Base-by-base conservation (phyloP, 2,888 invertebrate genomes). In the Xanthostigma xanthostigma region DNA sequence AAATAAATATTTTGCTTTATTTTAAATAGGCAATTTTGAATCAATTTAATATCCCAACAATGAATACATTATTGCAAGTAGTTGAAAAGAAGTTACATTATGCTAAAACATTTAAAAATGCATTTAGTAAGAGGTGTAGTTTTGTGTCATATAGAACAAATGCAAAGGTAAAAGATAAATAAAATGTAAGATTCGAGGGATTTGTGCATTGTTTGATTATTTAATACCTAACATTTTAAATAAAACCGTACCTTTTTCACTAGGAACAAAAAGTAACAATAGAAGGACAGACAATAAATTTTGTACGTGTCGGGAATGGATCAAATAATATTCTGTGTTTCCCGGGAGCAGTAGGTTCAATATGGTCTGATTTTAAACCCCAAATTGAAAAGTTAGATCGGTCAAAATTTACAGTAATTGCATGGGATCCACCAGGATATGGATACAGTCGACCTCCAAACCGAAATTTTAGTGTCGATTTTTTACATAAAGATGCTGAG, bases 371-470 rank as follows among this genome's bases (percentile, higher is more conserved):
- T 64, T 92, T 90, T 59, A 78, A 75, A 54, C 83, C 85, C 0
- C 87, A 87, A 66, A 70, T 87, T 9, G 77, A 82, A 56, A 72
- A 78, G 49, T 66, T 88, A 36, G 69, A 81, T 60, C 66, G 64
- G 52, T 65, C 72, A 2, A 74, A 78, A 58, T 77, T 82, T 54
- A 81, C 79, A 1, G 54, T 83, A 33, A 64, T 83, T 9, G 84
- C 76, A 0, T 87, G 84, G 85, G 92, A 93, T 65, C 90, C 91
- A 0, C 85, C 87, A 1, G 92, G 92, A 0, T 91, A 88, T 68
- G 92, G 92, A 1, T 77, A 78, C 51, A 90, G 89, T 51, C 73
- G 82, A 53, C 91, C 90, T 0, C 89, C 89, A 0, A 69, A 77
- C 27, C 74, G 84, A 53, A 69, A 75, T n/a, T 91, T 87, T 61